These are phyloP conservation scores for Tupaia tana DNA, from an alignment of 2,113 vertebrate genomes.

Conservation along the genomic window DNA sequence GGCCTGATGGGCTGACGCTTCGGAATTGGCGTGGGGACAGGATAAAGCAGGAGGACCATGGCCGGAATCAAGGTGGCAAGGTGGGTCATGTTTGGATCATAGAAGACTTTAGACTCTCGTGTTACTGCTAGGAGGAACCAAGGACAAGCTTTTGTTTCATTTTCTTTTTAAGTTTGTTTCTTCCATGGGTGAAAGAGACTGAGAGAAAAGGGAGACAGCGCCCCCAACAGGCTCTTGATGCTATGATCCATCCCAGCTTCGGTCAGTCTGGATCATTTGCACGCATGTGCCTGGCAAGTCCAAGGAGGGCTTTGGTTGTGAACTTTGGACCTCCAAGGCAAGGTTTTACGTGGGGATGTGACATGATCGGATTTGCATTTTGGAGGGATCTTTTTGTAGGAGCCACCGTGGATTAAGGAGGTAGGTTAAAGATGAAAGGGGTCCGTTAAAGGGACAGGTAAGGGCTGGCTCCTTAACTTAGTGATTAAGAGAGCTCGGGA, in stretches of 20 bases:
- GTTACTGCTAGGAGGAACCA: neutral
- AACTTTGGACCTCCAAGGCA: neutral
- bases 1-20: neutral
- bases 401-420: neutral
- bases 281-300: too few relatives aligned
- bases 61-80: neutral
- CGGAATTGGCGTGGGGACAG: rapidly evolving
- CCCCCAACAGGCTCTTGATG: too few relatives aligned
- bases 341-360: neutral
- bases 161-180: too few relatives aligned
- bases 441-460: neutral
- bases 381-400: neutral
- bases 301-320: too few relatives aligned
- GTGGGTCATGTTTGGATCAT: neutral
- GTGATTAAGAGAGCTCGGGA: too few relatives aligned
- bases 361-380: neutral
- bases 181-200: too few relatives aligned
- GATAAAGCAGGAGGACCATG: neutral
- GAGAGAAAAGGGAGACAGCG: too few relatives aligned
- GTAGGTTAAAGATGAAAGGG: neutral
- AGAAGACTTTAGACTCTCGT: neutral
- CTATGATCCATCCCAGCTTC: too few relatives aligned
- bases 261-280: too few relatives aligned
- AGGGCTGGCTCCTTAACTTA: too few relatives aligned
- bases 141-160: too few relatives aligned